A percentile compares a stretch with the other conserved stretches of the same genome.
phyloP scores from a whole-genome alignment of 2,113 vertebrate species.

The Onychorhynchus coronatus region DNA sequence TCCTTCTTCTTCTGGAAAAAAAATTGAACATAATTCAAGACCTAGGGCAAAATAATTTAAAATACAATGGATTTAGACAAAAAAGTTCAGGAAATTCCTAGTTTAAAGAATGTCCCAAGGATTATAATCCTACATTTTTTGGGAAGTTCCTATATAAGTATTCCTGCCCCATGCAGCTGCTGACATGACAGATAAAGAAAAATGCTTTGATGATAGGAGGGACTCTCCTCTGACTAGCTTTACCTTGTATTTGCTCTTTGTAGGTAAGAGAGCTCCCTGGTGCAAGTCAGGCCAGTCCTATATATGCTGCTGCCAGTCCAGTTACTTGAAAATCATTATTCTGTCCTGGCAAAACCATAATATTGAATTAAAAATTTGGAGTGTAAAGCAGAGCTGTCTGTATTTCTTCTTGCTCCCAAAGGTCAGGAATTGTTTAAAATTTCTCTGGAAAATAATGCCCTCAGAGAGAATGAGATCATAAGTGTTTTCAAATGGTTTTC shows the following conservation, averaged over 20 bases:
- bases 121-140: not conserved
- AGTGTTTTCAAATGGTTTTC: not conserved
- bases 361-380: not conserved
- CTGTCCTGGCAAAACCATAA: not conserved
- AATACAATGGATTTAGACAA: not conserved
- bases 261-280: not conserved
- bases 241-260: not conserved
- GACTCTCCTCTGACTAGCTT: not conserved
- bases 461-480: not conserved
- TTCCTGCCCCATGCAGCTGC: not conserved
- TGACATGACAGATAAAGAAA: not conserved
- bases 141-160: not conserved
- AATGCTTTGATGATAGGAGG: not conserved
- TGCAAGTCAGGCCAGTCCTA: not conserved
- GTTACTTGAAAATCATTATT: not conserved
- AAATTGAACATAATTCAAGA: not conserved
- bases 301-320: not conserved
- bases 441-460: not conserved
- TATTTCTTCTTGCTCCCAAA: not conserved
- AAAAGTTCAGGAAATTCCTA: not conserved
- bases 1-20: not conserved
- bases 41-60: not conserved
- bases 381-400: not conserved
- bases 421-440: not conserved
- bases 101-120: not conserved